Evolutionary conservation across 2,888 invertebrate species (phyloP).

Genomic region (Trachelus tabidus): DNA sequence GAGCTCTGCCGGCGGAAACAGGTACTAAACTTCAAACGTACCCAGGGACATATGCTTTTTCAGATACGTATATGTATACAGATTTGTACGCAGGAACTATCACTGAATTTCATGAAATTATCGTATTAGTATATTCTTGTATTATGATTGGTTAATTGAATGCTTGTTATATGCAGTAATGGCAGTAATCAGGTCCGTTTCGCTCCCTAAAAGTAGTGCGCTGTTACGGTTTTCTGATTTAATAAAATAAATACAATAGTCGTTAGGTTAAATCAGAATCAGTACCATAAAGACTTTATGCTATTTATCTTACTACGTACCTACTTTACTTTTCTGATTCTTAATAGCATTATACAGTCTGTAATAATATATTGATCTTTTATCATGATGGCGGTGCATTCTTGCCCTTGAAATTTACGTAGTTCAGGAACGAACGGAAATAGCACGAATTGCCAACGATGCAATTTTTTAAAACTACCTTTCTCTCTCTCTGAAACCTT

Average conservation of each 20-base stretch:
- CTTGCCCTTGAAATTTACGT: slow-evolving; percentile 40
- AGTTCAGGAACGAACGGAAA: slow-evolving; percentile 25
- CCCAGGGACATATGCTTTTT: too few relatives aligned
- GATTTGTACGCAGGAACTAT: background rate
- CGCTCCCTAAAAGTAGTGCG: background rate
- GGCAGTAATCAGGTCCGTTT: background rate
- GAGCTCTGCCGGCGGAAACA: background rate
- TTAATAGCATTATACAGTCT: background rate
- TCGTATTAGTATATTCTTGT: background rate
- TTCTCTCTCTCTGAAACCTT: background rate
- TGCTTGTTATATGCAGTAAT: background rate
- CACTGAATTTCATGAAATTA: background rate
- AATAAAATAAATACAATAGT: background rate
- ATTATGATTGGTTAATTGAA: background rate
- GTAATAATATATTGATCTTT: background rate
- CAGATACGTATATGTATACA: background rate
- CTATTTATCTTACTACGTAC: too few relatives aligned
- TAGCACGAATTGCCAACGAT: slow-evolving; percentile 20
- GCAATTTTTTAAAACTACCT: background rate
- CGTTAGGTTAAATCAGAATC: background rate
- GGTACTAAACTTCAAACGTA: background rate
- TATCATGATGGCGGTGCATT: background rate
- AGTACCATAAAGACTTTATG: background rate
- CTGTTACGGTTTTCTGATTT: background rate
- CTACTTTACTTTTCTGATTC: background rate